Conservation (phyloP, 2,797 vertebrate genomes). For the Masticophis lateralis region DNA sequence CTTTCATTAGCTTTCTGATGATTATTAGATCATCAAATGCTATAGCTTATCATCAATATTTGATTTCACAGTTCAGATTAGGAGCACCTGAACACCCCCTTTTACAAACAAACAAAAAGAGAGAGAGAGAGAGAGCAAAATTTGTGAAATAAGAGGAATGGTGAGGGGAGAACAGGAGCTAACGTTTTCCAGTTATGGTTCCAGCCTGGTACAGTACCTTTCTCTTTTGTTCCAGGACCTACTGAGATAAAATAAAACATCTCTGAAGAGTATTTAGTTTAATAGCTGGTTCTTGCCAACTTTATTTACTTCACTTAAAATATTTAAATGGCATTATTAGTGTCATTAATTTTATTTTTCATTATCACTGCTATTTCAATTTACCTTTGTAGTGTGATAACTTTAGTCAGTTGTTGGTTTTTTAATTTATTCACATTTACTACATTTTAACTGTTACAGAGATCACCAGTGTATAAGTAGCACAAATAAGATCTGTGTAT, state of each 20-base stretch:
- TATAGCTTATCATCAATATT: neutral
- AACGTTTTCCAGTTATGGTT: neutral
- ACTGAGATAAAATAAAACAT: neutral
- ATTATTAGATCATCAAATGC: neutral
- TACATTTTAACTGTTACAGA: neutral
- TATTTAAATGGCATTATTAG: neutral
- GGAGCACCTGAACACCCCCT: neutral
- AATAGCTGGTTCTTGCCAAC: neutral
- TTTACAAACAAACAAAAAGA: neutral
- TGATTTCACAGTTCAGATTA: neutral
- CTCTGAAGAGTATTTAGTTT: neutral
- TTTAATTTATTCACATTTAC: neutral
- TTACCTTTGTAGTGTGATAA: neutral
- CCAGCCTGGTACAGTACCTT: neutral
- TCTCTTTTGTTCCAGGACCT: neutral
- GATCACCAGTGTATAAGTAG: neutral
- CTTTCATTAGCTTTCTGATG: neutral
- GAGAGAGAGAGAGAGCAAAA: neutral
- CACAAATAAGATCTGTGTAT: neutral
- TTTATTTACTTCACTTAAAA: neutral
- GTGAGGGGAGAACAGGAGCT: neutral
- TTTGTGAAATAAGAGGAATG: neutral
- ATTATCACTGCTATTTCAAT: neutral
- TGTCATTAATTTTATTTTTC: neutral
- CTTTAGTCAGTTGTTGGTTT: neutral